Evolutionary conservation across 2,113 vertebrate species (phyloP).

Genomic region (Phylloscopus trochiloides): DNA sequence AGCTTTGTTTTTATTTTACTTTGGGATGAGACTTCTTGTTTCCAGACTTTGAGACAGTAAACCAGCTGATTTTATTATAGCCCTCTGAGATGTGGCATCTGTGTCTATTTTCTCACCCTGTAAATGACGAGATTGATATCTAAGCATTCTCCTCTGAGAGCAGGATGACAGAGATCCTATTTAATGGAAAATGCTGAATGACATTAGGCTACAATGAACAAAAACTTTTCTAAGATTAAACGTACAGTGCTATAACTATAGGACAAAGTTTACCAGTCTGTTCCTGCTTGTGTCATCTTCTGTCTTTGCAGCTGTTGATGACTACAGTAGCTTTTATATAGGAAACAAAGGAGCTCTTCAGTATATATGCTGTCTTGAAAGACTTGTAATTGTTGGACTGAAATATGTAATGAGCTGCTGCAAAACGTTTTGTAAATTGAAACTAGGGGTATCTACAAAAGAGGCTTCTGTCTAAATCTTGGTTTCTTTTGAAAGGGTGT

Average conservation of each 20-base stretch:
- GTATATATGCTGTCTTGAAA: constrained; percentile 46
- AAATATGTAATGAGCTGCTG: constrained; percentile 59
- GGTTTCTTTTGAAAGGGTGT: neutral
- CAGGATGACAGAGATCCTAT: constrained; percentile 31
- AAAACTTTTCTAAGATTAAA: constrained; percentile 66
- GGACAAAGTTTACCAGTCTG: constrained; percentile 69
- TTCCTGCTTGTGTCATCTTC: constrained; percentile 79
- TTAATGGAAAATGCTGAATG: constrained; percentile 49
- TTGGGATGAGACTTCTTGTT: neutral
- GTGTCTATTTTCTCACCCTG: constrained; percentile 44
- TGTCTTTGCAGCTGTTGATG: constrained; percentile 81
- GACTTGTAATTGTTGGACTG: constrained; percentile 67
- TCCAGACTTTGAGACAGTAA: neutral
- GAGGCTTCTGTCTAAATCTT: neutral
- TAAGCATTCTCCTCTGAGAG: neutral
- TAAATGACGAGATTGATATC: constrained; percentile 20
- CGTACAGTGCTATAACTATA: constrained; percentile 49
- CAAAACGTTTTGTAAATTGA: constrained; percentile 36
- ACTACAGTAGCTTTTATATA: constrained; percentile 76
- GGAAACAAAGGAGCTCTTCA: constrained; percentile 76
- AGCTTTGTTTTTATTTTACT: neutral
- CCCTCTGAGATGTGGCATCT: constrained; percentile 18
- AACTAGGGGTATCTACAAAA: neutral
- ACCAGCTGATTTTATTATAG: constrained; percentile 33
- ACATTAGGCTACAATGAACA: constrained; percentile 56